phyloP scores from a whole-genome alignment of 1,140 invertebrate species.

The Drosophila orena region DNA sequence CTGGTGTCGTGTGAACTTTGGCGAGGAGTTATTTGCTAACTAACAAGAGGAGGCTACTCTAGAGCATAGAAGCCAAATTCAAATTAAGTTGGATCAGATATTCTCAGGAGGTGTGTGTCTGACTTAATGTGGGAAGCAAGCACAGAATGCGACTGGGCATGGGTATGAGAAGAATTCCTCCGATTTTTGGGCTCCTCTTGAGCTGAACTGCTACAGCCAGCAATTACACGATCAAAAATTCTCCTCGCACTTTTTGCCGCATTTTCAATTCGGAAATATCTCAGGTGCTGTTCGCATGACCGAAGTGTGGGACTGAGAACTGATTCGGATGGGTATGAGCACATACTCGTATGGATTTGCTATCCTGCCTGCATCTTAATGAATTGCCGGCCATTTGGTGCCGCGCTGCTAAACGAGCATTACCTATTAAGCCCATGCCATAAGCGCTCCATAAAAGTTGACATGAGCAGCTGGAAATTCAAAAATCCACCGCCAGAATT shows the following conservation, averaged over 20 bases:
- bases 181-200: conserved; percentile 14
- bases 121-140: conserved; percentile 36
- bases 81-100: conserved; percentile 13
- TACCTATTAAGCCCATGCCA: conserved; percentile 62
- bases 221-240: conserved; percentile 77
- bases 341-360: conserved; percentile 21
- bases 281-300: conserved; percentile 73
- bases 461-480: conserved; percentile 74
- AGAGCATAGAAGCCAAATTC: conserved; percentile 11
- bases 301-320: conserved; percentile 72
- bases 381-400: conserved; percentile 69
- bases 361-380: conserved; percentile 66
- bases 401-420: conserved; percentile 57
- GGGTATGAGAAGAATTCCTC: conserved; percentile 21
- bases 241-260: conserved; percentile 61
- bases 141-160: conserved; percentile 15
- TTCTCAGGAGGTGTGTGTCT: conserved; percentile 33
- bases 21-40: conserved; percentile 38
- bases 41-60: conserved; percentile 69
- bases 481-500: conserved; percentile 28
- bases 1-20: conserved; percentile 61
- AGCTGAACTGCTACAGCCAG: conserved; percentile 6
- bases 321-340: conserved; percentile 1
- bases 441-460: conserved; percentile 67
- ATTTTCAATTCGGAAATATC: conserved; percentile 52